Evolutionary conservation across 92 coral and sea anemone genomes (phyloP).

Genomic region (Porites cylindrica): DNA sequence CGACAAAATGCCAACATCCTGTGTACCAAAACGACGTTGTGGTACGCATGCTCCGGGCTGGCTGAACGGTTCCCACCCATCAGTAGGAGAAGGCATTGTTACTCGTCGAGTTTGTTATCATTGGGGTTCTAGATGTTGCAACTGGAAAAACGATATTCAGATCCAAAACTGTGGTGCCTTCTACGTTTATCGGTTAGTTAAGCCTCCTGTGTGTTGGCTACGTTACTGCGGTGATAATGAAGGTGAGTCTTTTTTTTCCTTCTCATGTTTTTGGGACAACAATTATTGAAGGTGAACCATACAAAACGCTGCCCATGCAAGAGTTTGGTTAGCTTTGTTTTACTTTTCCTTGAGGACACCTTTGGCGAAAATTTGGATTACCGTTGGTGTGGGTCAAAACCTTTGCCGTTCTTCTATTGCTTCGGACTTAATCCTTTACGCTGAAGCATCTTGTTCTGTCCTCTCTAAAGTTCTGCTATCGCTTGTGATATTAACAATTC

Average conservation of each 20-base stretch:
- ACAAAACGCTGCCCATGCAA: too few species aligned
- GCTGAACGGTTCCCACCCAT: slow-evolving; percentile 1
- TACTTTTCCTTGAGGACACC: too few species aligned
- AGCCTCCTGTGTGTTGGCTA: not conserved
- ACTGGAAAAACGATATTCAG: not conserved
- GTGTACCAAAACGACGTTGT: not conserved
- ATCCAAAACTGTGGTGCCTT: not conserved
- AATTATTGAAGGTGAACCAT: too few species aligned
- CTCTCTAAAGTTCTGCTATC: too few species aligned
- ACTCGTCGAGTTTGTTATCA: slow-evolving; percentile 29
- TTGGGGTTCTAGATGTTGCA: slow-evolving; percentile 25
- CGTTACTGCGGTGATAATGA: slow-evolving; percentile 18
- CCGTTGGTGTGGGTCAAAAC: too few species aligned
- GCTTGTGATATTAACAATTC: too few species aligned
- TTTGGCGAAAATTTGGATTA: too few species aligned
- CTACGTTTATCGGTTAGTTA: not conserved
- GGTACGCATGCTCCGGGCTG: slow-evolving; percentile 44
- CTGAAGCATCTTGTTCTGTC: too few species aligned
- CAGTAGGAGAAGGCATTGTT: not conserved
- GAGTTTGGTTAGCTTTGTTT: too few species aligned
- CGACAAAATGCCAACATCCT: not conserved
- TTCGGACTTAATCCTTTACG: too few species aligned
- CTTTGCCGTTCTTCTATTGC: too few species aligned
- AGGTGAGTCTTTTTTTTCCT: not conserved
- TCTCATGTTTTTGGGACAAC: not conserved